Conservation (phyloP, 2,888 invertebrate genomes). For the Dicyrtoma fusca region DNA sequence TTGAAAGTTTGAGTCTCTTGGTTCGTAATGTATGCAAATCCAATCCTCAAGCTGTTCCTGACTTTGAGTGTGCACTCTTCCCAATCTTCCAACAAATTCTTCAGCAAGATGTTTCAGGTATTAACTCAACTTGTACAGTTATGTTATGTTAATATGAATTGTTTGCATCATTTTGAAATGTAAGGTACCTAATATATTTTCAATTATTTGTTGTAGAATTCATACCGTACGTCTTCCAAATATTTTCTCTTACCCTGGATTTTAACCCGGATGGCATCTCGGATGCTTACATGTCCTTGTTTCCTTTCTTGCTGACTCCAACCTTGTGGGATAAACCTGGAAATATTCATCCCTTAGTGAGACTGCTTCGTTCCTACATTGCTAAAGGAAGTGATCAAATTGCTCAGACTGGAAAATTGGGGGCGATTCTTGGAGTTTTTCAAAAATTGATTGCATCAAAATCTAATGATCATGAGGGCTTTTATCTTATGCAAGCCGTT, state of each 20-base stretch:
- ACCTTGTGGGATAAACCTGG: conserved; percentile 91
- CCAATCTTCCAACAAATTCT: conserved; percentile 94
- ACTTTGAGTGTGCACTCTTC: conserved; percentile 90
- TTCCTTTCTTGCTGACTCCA: conserved; percentile 87
- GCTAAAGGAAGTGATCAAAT: conserved; percentile 73
- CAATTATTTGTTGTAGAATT: conserved; percentile 73
- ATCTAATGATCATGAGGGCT: conserved; percentile 94
- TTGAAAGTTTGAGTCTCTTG: conserved; percentile 89
- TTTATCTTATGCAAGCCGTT: conserved; percentile 84
- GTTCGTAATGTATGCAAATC: conserved; percentile 86
- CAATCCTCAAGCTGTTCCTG: conserved; percentile 76
- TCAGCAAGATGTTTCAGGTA: conserved; percentile 89
- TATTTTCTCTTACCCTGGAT: conserved; percentile 88
- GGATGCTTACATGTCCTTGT: conserved; percentile 83
- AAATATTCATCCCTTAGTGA: conserved; percentile 89
- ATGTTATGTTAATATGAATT: no score
- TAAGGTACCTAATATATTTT: no score
- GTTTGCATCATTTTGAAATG: no score
- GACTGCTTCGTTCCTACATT: conserved; percentile 87
- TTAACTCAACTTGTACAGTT: neutral
- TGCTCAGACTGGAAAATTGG: conserved; percentile 70
- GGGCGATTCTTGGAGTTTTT: conserved; percentile 81
- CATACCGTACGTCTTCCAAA: conserved; percentile 98
- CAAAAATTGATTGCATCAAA: conserved; percentile 96
- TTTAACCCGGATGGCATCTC: conserved; percentile 68